Percentiles rank a stretch among this genome's conserved stretches.
Evolutionary conservation across 2,797 vertebrate genomes (phyloP).

Genomic region (Sphenodon punctatus): DNA sequence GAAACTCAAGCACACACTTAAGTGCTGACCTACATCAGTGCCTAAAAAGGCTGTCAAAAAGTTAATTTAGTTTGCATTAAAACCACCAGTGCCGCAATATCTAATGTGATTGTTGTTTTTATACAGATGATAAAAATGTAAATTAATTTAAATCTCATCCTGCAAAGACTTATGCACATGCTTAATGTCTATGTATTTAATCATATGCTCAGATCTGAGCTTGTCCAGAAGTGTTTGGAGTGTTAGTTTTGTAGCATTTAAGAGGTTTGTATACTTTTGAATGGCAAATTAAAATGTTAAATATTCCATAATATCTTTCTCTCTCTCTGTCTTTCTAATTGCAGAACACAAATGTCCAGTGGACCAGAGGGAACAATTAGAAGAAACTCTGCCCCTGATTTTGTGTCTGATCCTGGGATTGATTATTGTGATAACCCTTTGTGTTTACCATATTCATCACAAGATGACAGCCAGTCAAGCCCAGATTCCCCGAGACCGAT

Average conservation of each 20-base stretch:
- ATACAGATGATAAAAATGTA: too few relatives aligned
- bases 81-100: background rate
- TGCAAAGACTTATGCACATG: too few relatives aligned
- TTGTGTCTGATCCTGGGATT: constrained; percentile 91
- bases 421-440: constrained; percentile 89
- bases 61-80: background rate
- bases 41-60: background rate
- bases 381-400: constrained; percentile 92
- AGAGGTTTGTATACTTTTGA: too few relatives aligned
- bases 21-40: background rate
- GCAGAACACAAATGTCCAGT: constrained; percentile 90
- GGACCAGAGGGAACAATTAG: constrained; percentile 92
- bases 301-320: too few relatives aligned
- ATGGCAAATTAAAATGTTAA: too few relatives aligned
- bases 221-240: too few relatives aligned
- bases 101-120: background rate
- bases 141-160: too few relatives aligned
- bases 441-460: constrained; percentile 93
- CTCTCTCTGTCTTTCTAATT: background rate
- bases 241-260: too few relatives aligned
- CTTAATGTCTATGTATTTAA: too few relatives aligned
- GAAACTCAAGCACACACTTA: background rate
- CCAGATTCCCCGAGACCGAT: constrained; percentile 92
- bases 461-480: constrained; percentile 90
- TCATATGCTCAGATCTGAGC: too few relatives aligned